Conservation (phyloP, 2,113 vertebrate genomes). For the Hippocampus mohnikei region DNA sequence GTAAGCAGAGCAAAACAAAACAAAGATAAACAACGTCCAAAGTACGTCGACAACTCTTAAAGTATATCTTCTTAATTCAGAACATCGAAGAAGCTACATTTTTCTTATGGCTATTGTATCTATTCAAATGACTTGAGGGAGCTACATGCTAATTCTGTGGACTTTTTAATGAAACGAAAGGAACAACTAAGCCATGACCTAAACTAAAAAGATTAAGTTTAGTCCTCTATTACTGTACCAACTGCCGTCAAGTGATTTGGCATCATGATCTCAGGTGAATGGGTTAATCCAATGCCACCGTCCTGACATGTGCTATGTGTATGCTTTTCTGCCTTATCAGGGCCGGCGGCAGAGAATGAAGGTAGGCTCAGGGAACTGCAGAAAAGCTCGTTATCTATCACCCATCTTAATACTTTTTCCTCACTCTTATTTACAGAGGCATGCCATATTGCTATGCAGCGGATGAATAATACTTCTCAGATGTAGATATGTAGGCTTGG, state of each 20-base stretch:
- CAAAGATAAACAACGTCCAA: not conserved
- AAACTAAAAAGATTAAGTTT: not conserved
- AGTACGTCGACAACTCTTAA: not conserved
- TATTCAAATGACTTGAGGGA: no score
- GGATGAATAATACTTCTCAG: slow-evolving; percentile 15
- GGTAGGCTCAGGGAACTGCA: slow-evolving; percentile 36
- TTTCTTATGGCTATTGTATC: no score
- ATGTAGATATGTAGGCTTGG: slow-evolving; percentile 35
- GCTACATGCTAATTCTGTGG: no score
- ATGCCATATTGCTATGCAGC: slow-evolving; percentile 42
- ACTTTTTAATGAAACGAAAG: not conserved
- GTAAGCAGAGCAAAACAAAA: slow-evolving; percentile 22
- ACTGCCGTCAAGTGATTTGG: not conserved
- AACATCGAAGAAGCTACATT: not conserved
- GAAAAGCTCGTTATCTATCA: not conserved
- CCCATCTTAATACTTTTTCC: slow-evolving; percentile 6
- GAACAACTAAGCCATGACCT: not conserved
- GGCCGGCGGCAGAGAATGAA: slow-evolving; percentile 42
- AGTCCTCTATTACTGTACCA: not conserved
- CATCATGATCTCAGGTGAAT: not conserved
- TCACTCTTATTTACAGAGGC: slow-evolving; percentile 21
- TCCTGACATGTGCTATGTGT: slow-evolving; percentile 30
- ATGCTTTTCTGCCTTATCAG: slow-evolving; percentile 49
- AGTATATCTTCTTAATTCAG: not conserved
- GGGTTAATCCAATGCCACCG: not conserved